Evolutionary conservation across 2,888 invertebrate species (phyloP).

Genomic region (Achlya flavicornis): DNA sequence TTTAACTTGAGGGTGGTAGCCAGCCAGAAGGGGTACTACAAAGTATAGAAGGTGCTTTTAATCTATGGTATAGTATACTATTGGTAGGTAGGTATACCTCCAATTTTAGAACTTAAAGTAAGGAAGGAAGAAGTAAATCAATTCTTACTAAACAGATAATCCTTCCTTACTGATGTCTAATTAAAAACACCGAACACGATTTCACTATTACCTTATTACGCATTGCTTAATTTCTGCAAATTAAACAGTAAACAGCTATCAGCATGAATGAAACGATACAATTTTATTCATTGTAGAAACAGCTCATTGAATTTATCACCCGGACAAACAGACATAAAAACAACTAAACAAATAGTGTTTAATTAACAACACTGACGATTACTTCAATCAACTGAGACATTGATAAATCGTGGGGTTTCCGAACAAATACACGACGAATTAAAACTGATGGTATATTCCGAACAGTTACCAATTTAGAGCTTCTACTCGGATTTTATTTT

Average conservation of each 20-base stretch:
- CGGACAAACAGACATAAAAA: constrained; percentile 12
- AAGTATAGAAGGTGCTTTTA: too few species aligned
- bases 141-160: too few species aligned
- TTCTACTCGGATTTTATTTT: neutral
- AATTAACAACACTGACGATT: constrained; percentile 30
- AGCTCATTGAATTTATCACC: neutral
- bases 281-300: neutral
- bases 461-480: neutral
- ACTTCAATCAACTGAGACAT: constrained; percentile 28
- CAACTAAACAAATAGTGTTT: constrained; percentile 30
- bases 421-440: neutral
- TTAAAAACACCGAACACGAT: neutral
- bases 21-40: too few species aligned
- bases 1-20: too few species aligned
- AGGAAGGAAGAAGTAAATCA: neutral
- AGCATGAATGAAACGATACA: neutral
- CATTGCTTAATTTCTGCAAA: neutral
- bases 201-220: neutral
- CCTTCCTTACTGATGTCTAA: neutral
- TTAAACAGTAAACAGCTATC: neutral
- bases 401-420: constrained; percentile 11
- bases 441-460: neutral
- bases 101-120: neutral
- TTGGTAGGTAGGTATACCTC: too few species aligned
- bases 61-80: too few species aligned